Evolutionary conservation across 1,140 invertebrate genomes (phyloP), one percentile per base, ranked within the genome.

Genomic region (Drosophila tropicalis): DNA sequence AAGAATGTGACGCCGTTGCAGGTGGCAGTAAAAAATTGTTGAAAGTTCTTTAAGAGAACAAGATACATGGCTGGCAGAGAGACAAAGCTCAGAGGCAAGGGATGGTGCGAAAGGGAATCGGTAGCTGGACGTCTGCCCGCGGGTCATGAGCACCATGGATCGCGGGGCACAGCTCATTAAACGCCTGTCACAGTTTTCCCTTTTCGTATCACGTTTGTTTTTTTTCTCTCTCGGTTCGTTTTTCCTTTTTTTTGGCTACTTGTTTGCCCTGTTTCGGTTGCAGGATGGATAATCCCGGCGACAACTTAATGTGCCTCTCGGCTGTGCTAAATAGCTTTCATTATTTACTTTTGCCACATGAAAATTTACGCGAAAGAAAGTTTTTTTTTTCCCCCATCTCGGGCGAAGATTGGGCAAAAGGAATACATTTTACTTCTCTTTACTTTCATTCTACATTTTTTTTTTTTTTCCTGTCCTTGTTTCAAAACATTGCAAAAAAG

Each of bases 11-110:
- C 72, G 75, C 77, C 80, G 72, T 77, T 79, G 82, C 84, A 86
- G 83, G 79, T 86, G 83, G 79, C 83, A 86, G 76, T 86, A 82
- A 86, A 86, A 89, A 89, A 89, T 89, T 76, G 84, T 74, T 81
- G 41, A 83, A 89, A 89, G 84, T 89, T 72, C 62, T 66, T 66
- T 29, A 69, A 54, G 34, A 22, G 61, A 76, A 54, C 29, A 15
- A 71, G 70, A 29, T 29, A 63, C n/a, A 58, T 55, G 64, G 62
- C 22, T 60, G 29, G 36, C 54, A 58, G 41, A 29, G 41, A 32
- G 34, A 29, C 40, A 22, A 39, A 67, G 56, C 0, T 39, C 39
- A 34, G 40, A 17, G 44, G 9, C 44, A 22, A 2, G 12, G 44
- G 17, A 51, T 17, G 15, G 44, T 15, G 15, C 25, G 0, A 15